Conservation (phyloP, 30 jellyfish, hydroid and myxozoan species). For the Pelagia noctiluca region DNA sequence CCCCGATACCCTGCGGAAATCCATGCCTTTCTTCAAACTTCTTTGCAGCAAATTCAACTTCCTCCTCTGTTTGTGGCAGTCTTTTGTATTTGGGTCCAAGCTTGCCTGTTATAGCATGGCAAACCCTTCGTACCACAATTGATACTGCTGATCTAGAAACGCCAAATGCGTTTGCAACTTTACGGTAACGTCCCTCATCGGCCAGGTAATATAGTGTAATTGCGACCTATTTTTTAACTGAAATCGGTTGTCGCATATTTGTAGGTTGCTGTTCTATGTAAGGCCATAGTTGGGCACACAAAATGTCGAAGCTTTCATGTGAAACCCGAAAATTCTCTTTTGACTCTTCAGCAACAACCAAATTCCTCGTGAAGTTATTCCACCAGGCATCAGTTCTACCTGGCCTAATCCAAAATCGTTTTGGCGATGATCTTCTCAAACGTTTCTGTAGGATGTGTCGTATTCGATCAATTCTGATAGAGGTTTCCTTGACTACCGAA, state of each 20-base stretch:
- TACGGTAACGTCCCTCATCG: constrained; percentile 62
- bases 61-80: constrained; percentile 9
- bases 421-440: not conserved
- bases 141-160: too few species aligned
- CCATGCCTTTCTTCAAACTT: too few species aligned
- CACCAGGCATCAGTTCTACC: too few species aligned
- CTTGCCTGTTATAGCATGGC: constrained; percentile 7
- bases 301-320: constrained; percentile 13
- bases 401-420: constrained; percentile 34
- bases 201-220: constrained; percentile 33
- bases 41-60: constrained; percentile 7
- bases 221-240: constrained; percentile 63
- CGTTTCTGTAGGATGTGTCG: constrained; percentile 9
- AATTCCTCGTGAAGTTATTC: constrained; percentile 4
- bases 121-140: constrained; percentile 9
- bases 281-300: constrained; percentile 29
- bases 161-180: constrained; percentile 66
- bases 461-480: not conserved
- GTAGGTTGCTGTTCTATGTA: constrained; percentile 41
- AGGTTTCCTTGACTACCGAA: not conserved
- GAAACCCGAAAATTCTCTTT: constrained; percentile 46
- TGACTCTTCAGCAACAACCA: constrained; percentile 43
- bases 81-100: constrained; percentile 48
- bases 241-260: constrained; percentile 30
- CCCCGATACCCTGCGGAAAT: too few species aligned